Base-by-base conservation (phyloP, 2,797 vertebrate genomes). In the Myotis pilosus region DNA sequence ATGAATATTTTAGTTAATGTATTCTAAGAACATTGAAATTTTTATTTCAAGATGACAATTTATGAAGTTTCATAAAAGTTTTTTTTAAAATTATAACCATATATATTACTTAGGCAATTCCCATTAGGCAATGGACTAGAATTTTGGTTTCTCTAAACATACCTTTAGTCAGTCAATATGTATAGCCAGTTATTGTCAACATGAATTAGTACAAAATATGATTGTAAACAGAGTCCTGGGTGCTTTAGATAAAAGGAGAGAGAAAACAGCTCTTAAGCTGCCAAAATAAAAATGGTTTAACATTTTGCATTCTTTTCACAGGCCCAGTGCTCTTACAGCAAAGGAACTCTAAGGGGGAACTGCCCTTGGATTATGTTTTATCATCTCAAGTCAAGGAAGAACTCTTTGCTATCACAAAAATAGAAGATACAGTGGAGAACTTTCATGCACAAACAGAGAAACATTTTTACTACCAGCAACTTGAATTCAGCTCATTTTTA, bases 311-410 rank as follows among this genome's bases (percentile, higher is more conserved):
- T 98, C 91, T 94, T 98, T 92, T 92, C 79, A 82, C 97, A 99
- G 99, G 99, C 93, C 98, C 99, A 28, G 79, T 95, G 87, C 98
- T 99, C 95, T 98, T 99, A 71, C 98, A 98, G 94, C 98, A 99
- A 92, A 98, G 97, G 28, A 98, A 99, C 88, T 79, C 85, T 83
- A 8, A 92, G 0, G 99, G 98, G 25, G 98, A 96, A n/a, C 96
- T 98, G 5, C 98, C 99, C 1, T 98, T 99, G 97, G 99, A 99
- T 98, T 98, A 98, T 95, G 96, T 99, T 62, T 87, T 98, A 17
- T 97, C 98, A 0, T 11, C 94, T 7, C 66, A 95, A 79, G 94
- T 98, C 94, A 98, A 98, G 81, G 98, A 99, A 95, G 98, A 99
- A 97, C 98, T 99, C 64, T 83, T 99, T 94, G 97, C 78, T 49